Conservation (phyloP, 2,888 invertebrate genomes). For the Tetanocera ferruginea region DNA sequence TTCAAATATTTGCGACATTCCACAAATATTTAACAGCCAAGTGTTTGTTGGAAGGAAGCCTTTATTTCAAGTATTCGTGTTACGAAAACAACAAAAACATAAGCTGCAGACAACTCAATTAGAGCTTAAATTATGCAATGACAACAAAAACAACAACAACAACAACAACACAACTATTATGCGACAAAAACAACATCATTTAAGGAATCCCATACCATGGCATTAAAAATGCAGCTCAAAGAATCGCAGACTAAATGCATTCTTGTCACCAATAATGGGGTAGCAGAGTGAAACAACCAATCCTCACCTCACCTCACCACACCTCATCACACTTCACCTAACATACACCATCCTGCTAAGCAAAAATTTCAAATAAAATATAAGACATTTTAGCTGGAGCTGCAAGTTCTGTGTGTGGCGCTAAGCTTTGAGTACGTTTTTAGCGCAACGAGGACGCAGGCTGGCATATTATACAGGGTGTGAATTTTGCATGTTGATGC, state of each 20-base stretch:
- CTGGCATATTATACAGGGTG: too few species aligned
- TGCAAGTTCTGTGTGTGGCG: too few species aligned
- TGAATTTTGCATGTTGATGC: too few species aligned
- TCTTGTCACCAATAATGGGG: neutral
- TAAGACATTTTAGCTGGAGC: too few species aligned
- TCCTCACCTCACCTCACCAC: too few species aligned
- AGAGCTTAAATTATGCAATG: neutral
- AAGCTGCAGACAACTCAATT: constrained; percentile 4
- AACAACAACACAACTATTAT: too few species aligned
- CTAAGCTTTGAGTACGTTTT: too few species aligned
- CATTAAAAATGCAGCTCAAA: constrained; percentile 2
- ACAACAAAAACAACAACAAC: neutral
- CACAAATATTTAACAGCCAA: neutral
- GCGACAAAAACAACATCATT: neutral
- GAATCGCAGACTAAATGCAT: neutral
- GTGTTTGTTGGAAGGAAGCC: neutral
- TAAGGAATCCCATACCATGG: constrained; percentile 1
- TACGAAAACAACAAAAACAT: neutral
- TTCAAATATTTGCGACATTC: too few species aligned
- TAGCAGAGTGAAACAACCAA: neutral
- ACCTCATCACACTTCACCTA: too few species aligned
- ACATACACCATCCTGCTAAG: too few species aligned
- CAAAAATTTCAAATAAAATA: too few species aligned
- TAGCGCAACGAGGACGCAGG: too few species aligned
- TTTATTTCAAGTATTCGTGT: neutral